Evolutionary conservation across 2,888 invertebrate species (phyloP), one percentile per base, ranked within the genome.

Genomic region (Branchipolynoe longqiensis): DNA sequence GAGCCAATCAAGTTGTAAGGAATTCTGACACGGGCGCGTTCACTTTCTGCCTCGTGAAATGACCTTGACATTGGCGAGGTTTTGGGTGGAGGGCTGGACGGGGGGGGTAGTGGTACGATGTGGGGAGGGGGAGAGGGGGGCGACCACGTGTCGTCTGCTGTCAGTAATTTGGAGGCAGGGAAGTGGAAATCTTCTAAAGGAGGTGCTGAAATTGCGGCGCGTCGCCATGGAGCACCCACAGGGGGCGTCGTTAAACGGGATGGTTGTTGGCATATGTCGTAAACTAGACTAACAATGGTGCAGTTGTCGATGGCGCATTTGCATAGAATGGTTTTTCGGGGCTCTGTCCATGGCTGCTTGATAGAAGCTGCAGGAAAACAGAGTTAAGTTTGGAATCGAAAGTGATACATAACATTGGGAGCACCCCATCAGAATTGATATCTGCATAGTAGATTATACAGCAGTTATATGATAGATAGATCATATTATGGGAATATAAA

Each of bases 161-260:
- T 58, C 58, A 4, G 14, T 25, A 62, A 62, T 62, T 25, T 28
- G 33, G 22, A 62, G 33, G 3, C 62, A n/a, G 36, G 69, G 69
- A 69, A 69, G 69, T 69, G 69, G 69, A 69, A 69, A 69, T 69
- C 69, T 69, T 38, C 69, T 22, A 33, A 69, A 69, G 36, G 69
- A 69, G 69, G 38, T 38, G 69, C 1, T 33, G 69, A 69, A 69
- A 69, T 33, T 36, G 36, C 14, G 36, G 33, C 36, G 12, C 14
- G 14, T 69, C 38, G 22, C 69, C 38, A 69, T 69, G 69, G 36
- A 18, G 18, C 33, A 22, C 18, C 69, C 69, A 38, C 22, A 14
- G 69, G 69, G n/a, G 31, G 31, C 31, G 62, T 62, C 62, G 62
- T 62, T 31, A 62, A 62, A 31, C 25, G 62, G 62, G 31, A 25